phyloP scores from a whole-genome alignment of 2,797 vertebrate species.

The Rhinophrynus dorsalis region DNA sequence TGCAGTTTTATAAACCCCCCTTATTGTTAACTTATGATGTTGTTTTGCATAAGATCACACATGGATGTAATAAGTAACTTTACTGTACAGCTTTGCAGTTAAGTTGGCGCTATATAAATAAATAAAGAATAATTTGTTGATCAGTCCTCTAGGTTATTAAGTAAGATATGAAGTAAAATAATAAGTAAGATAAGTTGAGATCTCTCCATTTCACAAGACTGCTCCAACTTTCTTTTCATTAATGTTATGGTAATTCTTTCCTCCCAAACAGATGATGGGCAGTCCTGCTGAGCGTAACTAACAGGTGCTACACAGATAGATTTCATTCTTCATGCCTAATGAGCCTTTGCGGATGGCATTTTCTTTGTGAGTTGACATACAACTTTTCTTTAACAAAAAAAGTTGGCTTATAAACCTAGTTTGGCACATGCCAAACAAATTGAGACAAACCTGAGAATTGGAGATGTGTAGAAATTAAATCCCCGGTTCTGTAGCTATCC shows the following conservation, averaged over 20 bases:
- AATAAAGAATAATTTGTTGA: no score
- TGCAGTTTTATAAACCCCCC: no score
- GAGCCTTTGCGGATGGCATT: slow-evolving; percentile 48
- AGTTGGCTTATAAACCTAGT: slow-evolving; percentile 45
- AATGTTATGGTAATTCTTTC: slow-evolving; percentile 60
- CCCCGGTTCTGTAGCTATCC: neutral
- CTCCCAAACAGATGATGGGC: slow-evolving; percentile 54
- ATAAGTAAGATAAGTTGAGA: no score
- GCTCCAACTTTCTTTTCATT: neutral
- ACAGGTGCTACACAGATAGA: slow-evolving; percentile 61
- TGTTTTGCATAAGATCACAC: no score
- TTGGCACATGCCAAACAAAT: slow-evolving; percentile 42
- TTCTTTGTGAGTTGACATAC: slow-evolving; percentile 41
- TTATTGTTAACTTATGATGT: no score
- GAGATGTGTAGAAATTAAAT: slow-evolving; percentile 34
- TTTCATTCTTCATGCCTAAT: slow-evolving; percentile 44
- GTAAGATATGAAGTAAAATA: no score
- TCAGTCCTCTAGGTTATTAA: no score
- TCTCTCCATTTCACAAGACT: no score
- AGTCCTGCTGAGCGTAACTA: slow-evolving; percentile 55
- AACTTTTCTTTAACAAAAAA: slow-evolving; percentile 46
- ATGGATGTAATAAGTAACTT: no score
- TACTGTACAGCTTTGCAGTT: no score
- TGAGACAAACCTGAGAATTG: slow-evolving; percentile 39
- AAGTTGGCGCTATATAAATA: no score